Conservation (phyloP, 1,140 invertebrate genomes). For the Riptortus pedestris region DNA sequence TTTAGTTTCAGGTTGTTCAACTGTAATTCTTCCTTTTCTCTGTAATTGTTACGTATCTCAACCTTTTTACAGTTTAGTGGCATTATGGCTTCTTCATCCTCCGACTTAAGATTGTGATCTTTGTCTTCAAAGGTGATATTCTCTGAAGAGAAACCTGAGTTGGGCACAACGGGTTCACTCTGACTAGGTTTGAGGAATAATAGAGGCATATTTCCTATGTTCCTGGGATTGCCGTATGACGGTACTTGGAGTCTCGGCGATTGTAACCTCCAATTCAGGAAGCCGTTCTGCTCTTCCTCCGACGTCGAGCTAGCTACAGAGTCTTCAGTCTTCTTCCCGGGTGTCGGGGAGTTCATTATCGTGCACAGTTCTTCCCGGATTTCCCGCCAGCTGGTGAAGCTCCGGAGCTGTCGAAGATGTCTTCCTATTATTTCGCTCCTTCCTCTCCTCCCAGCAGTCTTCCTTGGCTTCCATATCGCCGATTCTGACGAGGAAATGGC, state of each 20-base stretch:
- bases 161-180: too few species aligned
- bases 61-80: too few species aligned
- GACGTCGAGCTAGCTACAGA: not conserved
- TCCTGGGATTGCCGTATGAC: not conserved
- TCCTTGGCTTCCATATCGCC: not conserved
- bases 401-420: not conserved
- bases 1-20: too few species aligned
- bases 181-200: constrained; percentile 9
- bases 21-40: too few species aligned
- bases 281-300: not conserved
- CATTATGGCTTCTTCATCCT: too few species aligned
- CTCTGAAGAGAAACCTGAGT: too few species aligned
- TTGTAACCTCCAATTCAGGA: not conserved
- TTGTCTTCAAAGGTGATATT: too few species aligned
- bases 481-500: not conserved
- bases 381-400: constrained; percentile 1
- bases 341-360: not conserved
- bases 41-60: too few species aligned
- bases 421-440: not conserved
- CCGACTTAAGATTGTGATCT: too few species aligned
- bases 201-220: not conserved
- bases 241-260: not conserved
- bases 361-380: not conserved
- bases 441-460: not conserved
- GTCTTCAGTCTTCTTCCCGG: not conserved